A percentile compares a stretch with the other conserved stretches of the same genome.
Evolutionary conservation across 2,113 vertebrate genomes (phyloP).

Genomic region (Chauna torquata): DNA sequence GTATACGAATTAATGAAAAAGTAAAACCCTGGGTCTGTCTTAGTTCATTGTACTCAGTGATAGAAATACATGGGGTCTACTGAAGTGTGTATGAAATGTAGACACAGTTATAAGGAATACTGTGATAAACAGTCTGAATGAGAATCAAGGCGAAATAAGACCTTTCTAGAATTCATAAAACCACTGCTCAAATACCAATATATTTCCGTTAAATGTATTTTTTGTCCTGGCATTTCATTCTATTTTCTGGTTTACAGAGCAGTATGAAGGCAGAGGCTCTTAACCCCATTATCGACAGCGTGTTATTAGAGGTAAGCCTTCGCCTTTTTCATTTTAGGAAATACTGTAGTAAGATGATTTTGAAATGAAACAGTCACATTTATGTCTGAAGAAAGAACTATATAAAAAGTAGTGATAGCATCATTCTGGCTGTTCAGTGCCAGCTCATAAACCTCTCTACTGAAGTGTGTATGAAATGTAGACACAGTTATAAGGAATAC

Average conservation of each 20-base stretch:
- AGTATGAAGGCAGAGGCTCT: constrained; percentile 91
- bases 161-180: not conserved
- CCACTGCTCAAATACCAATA: not conserved
- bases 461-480: not conserved
- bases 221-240: not conserved
- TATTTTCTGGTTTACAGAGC: constrained; percentile 77
- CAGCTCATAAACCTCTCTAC: not conserved
- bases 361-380: not conserved
- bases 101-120: not conserved
- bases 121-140: not conserved
- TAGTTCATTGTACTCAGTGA: not conserved
- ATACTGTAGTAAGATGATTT: not conserved
- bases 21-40: not conserved
- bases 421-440: not conserved
- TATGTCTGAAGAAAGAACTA: not conserved
- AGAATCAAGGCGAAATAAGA: not conserved
- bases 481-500: not conserved
- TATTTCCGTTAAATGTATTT: not conserved
- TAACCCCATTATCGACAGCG: constrained; percentile 87
- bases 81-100: not conserved
- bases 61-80: not conserved
- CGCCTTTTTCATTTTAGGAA: not conserved
- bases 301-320: constrained; percentile 88
- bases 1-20: not conserved
- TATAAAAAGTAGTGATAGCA: not conserved